Conservation (phyloP, 2,797 vertebrate species). For the Lutjanus argentimaculatus region DNA sequence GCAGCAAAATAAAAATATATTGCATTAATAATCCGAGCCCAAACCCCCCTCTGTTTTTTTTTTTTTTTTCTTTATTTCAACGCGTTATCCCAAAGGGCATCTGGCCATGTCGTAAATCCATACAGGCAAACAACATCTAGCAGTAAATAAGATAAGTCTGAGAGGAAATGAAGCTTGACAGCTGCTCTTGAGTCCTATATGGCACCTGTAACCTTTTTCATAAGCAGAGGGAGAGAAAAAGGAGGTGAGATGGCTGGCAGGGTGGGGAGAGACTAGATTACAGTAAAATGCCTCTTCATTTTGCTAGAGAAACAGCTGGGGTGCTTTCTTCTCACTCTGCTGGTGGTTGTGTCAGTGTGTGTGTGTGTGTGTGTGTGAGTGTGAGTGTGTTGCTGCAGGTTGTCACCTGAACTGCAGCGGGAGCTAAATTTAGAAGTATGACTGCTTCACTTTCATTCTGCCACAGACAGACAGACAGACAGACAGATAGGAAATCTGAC, state of each 20-base stretch:
- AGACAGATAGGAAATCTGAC: conserved; percentile 18
- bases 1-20: conserved; percentile 22
- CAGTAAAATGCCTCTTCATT: conserved; percentile 54
- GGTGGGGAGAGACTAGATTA: conserved; percentile 43
- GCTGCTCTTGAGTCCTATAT: neutral
- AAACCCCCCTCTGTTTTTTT: neutral
- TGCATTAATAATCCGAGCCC: conserved; percentile 26
- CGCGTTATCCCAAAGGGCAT: conserved; percentile 10
- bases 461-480: conserved; percentile 10
- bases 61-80: conserved; percentile 28
- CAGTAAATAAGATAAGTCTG: conserved; percentile 38
- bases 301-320: conserved; percentile 43
- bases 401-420: conserved; percentile 80
- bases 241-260: conserved; percentile 8
- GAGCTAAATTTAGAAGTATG: conserved; percentile 76
- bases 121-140: conserved; percentile 21
- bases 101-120: conserved; percentile 28
- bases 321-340: conserved; percentile 47
- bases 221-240: neutral
- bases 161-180: conserved; percentile 38
- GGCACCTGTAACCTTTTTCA: conserved; percentile 43
- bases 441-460: conserved; percentile 49
- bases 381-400: conserved; percentile 17
- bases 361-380: neutral
- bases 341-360: neutral